Evolutionary conservation across 2,888 invertebrate genomes (phyloP).

Genomic region (Byasa hedistus): DNA sequence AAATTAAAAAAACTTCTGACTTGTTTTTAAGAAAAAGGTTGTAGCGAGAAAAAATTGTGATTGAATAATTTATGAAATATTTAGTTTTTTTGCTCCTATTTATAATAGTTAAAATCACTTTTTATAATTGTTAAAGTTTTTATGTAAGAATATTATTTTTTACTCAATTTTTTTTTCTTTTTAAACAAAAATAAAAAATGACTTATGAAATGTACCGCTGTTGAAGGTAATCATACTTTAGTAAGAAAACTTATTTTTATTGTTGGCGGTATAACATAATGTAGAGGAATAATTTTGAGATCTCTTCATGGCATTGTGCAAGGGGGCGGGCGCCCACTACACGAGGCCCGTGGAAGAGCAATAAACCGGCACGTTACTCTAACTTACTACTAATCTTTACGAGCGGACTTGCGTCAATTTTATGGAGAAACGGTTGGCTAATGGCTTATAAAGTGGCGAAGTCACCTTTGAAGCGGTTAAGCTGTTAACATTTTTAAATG

Average conservation of each 20-base stretch:
- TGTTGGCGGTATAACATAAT: background rate
- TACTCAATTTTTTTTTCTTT: too few relatives aligned
- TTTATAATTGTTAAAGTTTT: too few relatives aligned
- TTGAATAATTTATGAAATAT: too few relatives aligned
- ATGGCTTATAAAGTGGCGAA: conserved; percentile 51
- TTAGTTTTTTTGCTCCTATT: too few relatives aligned
- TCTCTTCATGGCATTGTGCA: conserved; percentile 6
- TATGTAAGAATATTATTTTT: too few relatives aligned
- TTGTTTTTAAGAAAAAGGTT: too few relatives aligned
- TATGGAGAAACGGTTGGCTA: conserved; percentile 59
- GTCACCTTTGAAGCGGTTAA: conserved; percentile 37
- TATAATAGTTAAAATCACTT: too few relatives aligned
- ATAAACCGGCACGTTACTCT: conserved; percentile 35
- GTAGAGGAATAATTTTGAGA: conserved; percentile 4
- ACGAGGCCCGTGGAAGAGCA: conserved; percentile 29
- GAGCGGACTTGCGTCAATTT: conserved; percentile 59
- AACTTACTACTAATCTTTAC: conserved; percentile 55
- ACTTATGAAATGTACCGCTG: background rate
- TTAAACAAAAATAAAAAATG: background rate
- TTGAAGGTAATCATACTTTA: background rate
- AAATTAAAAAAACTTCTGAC: too few relatives aligned
- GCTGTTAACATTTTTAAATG: conserved; percentile 55
- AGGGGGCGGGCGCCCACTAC: conserved; percentile 10
- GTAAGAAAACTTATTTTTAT: background rate
- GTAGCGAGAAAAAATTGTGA: too few relatives aligned